These are phyloP conservation scores for Drosophila mercatorum DNA, from an alignment of 2,888 invertebrate genomes.

Conservation along the genomic window DNA sequence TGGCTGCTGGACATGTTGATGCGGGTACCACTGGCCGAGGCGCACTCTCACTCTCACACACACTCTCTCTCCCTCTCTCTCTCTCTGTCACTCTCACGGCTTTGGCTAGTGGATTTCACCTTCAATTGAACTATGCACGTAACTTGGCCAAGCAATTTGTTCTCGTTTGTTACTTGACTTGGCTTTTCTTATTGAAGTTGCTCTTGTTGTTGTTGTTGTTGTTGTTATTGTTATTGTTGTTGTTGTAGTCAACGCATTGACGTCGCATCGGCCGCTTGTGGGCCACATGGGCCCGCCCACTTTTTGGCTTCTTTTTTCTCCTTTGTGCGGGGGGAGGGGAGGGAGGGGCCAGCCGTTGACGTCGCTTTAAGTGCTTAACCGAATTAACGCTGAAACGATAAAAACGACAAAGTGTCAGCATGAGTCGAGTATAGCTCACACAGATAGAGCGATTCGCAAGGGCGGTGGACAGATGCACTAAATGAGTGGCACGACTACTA, in stretches of 20 bases:
- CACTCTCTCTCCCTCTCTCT: neutral
- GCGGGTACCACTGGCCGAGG: constrained; percentile 14
- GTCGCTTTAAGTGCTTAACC: constrained; percentile 76
- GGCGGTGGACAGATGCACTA: neutral
- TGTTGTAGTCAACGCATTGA: constrained; percentile 43
- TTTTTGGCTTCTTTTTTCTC: neutral
- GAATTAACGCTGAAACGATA: constrained; percentile 80
- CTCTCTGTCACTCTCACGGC: neutral
- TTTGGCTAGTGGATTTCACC: constrained; percentile 45
- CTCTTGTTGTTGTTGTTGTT: constrained; percentile 1
- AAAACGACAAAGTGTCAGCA: constrained; percentile 79
- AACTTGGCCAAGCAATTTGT: constrained; percentile 54
- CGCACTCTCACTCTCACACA: neutral
- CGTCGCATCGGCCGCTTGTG: constrained; percentile 24
- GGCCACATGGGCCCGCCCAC: constrained; percentile 45
- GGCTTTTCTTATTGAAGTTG: constrained; percentile 20
- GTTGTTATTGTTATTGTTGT: no score
- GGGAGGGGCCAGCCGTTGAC: constrained; percentile 6
- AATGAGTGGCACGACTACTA: neutral
- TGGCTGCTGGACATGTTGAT: constrained; percentile 84
- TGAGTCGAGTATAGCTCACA: constrained; percentile 48
- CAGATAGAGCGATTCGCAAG: constrained; percentile 14
- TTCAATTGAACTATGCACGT: constrained; percentile 72
- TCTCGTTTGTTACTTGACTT: constrained; percentile 29
- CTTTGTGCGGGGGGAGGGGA: neutral